Conservation (phyloP, 1,140 invertebrate species). For the Tetranychus cinnabarinus region DNA sequence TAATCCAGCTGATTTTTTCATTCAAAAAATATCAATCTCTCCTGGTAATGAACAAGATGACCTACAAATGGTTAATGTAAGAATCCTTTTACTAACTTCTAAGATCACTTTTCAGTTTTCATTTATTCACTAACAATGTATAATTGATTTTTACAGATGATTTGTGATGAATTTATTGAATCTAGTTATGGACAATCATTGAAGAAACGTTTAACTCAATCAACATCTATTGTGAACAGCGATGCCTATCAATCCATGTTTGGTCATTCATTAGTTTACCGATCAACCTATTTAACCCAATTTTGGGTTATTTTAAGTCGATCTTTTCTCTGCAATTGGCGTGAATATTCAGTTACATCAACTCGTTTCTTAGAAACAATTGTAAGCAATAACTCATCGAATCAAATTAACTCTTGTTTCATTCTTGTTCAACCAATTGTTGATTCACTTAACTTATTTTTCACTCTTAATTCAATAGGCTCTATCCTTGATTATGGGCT, state of each 20-base stretch:
- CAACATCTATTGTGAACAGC: neutral
- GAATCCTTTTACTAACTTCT: neutral
- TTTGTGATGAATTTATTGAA: constrained; percentile 25
- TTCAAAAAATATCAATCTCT: constrained; percentile 31
- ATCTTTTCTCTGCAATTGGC: constrained; percentile 57
- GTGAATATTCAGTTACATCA: constrained; percentile 69
- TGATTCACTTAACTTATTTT: neutral
- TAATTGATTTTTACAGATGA: neutral
- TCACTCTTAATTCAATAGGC: constrained; percentile 29
- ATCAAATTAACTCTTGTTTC: neutral
- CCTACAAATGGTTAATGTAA: constrained; percentile 16
- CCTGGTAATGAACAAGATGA: constrained; percentile 47
- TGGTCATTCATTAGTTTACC: neutral
- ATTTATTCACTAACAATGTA: neutral
- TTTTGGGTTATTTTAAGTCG: constrained; percentile 70
- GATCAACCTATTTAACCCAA: constrained; percentile 63
- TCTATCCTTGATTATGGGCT: constrained; percentile 55
- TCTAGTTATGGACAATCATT: neutral
- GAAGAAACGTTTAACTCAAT: neutral
- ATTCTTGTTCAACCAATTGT: neutral
- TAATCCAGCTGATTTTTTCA: constrained; percentile 62
- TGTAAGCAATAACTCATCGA: constrained; percentile 39
- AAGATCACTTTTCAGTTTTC: no score
- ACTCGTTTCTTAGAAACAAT: constrained; percentile 64
- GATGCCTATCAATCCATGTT: neutral